Base-by-base conservation (phyloP, 1,140 invertebrate genomes). In the Cryptotermes secundus region DNA sequence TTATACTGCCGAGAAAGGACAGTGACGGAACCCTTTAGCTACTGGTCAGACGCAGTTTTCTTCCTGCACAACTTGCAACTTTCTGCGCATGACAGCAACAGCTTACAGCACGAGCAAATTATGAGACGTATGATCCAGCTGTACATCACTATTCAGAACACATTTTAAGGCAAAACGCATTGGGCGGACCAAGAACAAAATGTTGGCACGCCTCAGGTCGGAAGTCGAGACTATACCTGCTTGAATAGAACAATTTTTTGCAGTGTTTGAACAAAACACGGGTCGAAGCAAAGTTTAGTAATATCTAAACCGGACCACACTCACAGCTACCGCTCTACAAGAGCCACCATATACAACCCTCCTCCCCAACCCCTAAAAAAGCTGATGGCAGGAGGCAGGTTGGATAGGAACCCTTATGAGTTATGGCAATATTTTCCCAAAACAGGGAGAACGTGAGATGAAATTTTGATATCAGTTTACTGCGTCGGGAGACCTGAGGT, bases 381-480 rank as follows among this genome's bases (percentile, higher is more conserved):
- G 26, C 9, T 31, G 59, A 31, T 72, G n/a, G 59, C n/a, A 72
- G 26, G 59, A 72, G 53, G 59, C 26, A 72, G 59, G 59, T 72
- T 72, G 59, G 59, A 14, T 31, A 49, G 59, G n/a, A n/a, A 72
- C 59, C n/a, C 59, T 72, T 72, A 72, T 72, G 59, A 72, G 59
- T 72, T 72, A 72, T 72, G 59, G 59, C 59, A 72, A 72, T 72
- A 72, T 72, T 72, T 72, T 72, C 59, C 59, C 59, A n/a, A 72
- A 72, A 72, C 59, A 31, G 26, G n/a, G 59, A 72, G 59, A 72
- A 72, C 59, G 59, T 72, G 59, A 72, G 59, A 16, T 72, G 59
- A 72, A 72, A 72, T 72, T 72, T 31, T 72, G 59, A 72, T 72
- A 72, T 72, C 59, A 72, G 59, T 72, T 72, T 31, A 72, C 59